Percentiles rank a stretch among this genome's conserved stretches.
Conservation (phyloP, 92 coral and sea anemone species). For the Pocillopora grandis region DNA sequence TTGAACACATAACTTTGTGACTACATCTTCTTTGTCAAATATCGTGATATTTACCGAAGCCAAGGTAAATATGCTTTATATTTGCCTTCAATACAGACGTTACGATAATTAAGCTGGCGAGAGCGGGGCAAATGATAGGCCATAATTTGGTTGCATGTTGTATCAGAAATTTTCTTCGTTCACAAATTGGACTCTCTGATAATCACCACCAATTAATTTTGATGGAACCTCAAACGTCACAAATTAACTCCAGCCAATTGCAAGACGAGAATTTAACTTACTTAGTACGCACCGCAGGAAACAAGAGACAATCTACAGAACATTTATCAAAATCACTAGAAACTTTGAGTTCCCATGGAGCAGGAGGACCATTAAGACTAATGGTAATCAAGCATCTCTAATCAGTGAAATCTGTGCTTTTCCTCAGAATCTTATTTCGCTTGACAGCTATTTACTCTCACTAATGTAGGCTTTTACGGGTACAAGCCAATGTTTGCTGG, state of each 20-base stretch:
- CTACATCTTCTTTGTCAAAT: neutral
- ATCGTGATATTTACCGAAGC: conserved; percentile 11
- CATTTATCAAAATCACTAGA: conserved; percentile 36
- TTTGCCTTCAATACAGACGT: conserved; percentile 1
- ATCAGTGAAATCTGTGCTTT: conserved; percentile 34
- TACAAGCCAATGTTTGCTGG: conserved; percentile 3
- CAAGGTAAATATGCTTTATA: conserved; percentile 17
- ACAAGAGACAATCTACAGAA: conserved; percentile 28
- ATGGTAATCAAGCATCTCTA: neutral
- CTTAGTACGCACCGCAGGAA: conserved; percentile 46
- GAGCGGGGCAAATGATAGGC: conserved; percentile 25
- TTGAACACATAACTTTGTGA: neutral
- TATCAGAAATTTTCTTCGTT: conserved; percentile 24
- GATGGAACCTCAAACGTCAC: conserved; percentile 32
- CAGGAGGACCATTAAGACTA: conserved; percentile 2
- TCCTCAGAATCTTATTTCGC: neutral
- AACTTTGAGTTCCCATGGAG: conserved; percentile 39
- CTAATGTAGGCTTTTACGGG: conserved; percentile 18
- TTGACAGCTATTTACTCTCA: conserved; percentile 20
- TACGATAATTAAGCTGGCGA: conserved; percentile 20
- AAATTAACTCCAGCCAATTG: conserved; percentile 28
- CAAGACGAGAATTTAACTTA: conserved; percentile 14
- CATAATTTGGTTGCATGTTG: conserved; percentile 29
- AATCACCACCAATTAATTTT: conserved; percentile 30
- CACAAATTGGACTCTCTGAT: conserved; percentile 27